Evolutionary conservation across 2,797 vertebrate genomes (phyloP), one percentile per base, ranked within the genome.

Genomic region (Sebastolobus alascanus): DNA sequence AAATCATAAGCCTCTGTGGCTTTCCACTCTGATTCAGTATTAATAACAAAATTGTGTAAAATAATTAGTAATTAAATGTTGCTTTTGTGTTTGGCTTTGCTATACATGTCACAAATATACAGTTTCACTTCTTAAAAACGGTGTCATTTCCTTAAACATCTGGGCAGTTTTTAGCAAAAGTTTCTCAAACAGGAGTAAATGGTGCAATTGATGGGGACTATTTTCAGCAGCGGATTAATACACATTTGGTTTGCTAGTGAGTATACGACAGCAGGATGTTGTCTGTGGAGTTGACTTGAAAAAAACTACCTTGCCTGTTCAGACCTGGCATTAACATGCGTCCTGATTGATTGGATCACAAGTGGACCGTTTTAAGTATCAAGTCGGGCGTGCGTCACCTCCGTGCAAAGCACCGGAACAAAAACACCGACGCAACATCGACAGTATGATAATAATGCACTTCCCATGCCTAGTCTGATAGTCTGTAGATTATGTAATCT

Each of bases 1-100:
- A 70, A 77, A 82, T 33, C 76, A 79, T 69, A 81, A 76, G 55
- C 68, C 50, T 73, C 31, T 65, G 20, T 74, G 46, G 14, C 50
- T 83, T 83, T 81, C 69, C 25, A 75, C 56, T 63, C 52, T 68
- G 38, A 79, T 69, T 20, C 46, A 20, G 0, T 50, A 50, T 50
- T 50, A 50, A 20, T 50, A 20, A 50, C 18, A 0, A 50, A 50
- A 50, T 50, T 18, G 18, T 20, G 16, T 50, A 50, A 0, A 50
- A 20, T 9, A 50, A 50, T 50, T 8, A 0, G 46, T 8, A 50
- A 40, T 64, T 25, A 25, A 61, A 75, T 55, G 12, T 46, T 31
- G 29, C 50, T 69, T 77, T 54, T 68, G 40, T 66, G 31, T 77
- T 77, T 37, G 64, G 14, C 31, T 79, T 31, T 50, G 2, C 43